Evolutionary conservation across 2,113 vertebrate species (phyloP), one percentile per base, ranked within the genome.

Genomic region (Coptodon bakossiorum): DNA sequence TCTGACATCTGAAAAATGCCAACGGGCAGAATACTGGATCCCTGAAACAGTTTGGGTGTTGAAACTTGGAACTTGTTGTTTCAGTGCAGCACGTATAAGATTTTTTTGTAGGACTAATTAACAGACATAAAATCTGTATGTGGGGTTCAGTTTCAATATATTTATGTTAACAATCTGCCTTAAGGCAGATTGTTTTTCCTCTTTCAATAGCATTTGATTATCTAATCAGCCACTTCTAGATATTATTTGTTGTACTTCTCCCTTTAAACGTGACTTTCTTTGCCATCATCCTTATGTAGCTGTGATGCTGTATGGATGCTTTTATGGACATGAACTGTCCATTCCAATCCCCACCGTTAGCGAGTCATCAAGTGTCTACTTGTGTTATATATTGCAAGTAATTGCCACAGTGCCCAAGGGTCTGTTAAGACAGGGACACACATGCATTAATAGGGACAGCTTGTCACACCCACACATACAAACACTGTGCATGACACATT

Each of bases 401-500:
- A n/a, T 34, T 78, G 45, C 73, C 45, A 78, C 45, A 52, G 45
- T 52, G 45, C 27, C 71, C 45, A 78, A 78, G 73, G 45, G 27
- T 78, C 73, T n/a, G 73, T 48, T 78, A 78, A 78, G 73, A 52
- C 36, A 43, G 36, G 36, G 53, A 81, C 79, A 81, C 34, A 57
- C 52, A 24, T 59, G 53, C 53, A 54, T 81, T 81, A 57, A 57
- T 57, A 40, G 22, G 53, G 52, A 59, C 79, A 81, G 79, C 79
- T 81, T 81, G 79, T 81, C 52, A 56, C 79, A 0, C 79, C 79
- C 79, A 81, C 79, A 27, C 17, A 81, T 81, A 57, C 14, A 56
- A 43, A 81, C n/a, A 57, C 52, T 59, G 10, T 50, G 22, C 54
- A 59, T 59, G 80, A 81, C 80, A 81, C 36, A 59, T 40, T 81